Percentiles rank a stretch among this genome's conserved stretches.
Conservation (phyloP, 1,140 invertebrate species). For the Bradysia coprophila region DNA sequence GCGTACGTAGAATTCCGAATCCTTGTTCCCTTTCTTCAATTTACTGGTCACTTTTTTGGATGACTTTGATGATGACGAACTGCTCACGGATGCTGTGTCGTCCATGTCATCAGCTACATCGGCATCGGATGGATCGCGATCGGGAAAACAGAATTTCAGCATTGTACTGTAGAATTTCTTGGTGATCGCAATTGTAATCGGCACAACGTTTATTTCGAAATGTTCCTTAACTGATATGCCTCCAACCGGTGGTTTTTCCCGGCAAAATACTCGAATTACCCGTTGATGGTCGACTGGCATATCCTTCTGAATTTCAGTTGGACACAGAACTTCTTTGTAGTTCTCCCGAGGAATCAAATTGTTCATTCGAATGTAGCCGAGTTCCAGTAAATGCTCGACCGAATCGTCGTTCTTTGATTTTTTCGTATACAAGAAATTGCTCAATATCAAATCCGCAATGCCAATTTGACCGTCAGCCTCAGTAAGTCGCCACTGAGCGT, state of each 20-base stretch:
- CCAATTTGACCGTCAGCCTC: conserved; percentile 94
- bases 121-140: conserved; percentile 71
- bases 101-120: conserved; percentile 38
- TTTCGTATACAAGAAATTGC: conserved; percentile 95
- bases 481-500: conserved; percentile 95
- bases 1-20: conserved; percentile 76
- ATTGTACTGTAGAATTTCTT: conserved; percentile 96
- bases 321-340: conserved; percentile 81
- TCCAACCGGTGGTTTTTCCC: conserved; percentile 81
- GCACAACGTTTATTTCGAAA: conserved; percentile 91
- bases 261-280: conserved; percentile 70
- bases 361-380: conserved; percentile 91
- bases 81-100: conserved; percentile 22
- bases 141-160: conserved; percentile 98
- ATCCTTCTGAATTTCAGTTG: conserved; percentile 70
- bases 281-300: conserved; percentile 78
- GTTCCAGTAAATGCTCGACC: conserved; percentile 87
- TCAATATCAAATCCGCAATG: conserved; percentile 86
- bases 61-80: conserved; percentile 24
- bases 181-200: conserved; percentile 84
- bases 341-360: conserved; percentile 88
- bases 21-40: conserved; percentile 41
- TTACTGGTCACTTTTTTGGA: conserved; percentile 22
- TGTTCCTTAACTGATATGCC: conserved; percentile 98
- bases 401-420: conserved; percentile 93